These are phyloP conservation scores for Octodon degus DNA, from an alignment of 2,113 vertebrate genomes.

Conservation along the genomic window DNA sequence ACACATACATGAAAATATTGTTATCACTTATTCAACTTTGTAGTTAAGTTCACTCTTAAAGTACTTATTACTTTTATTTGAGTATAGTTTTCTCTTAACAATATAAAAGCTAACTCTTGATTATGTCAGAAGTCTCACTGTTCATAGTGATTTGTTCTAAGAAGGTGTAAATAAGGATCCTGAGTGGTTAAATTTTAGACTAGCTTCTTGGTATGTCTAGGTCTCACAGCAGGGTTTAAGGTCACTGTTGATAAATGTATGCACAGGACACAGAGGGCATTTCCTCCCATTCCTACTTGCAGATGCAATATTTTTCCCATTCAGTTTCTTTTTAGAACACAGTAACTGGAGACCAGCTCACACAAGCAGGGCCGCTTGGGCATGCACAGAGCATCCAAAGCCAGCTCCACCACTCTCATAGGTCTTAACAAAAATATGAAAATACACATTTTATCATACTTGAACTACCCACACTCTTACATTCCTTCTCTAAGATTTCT, in stretches of 20 bases:
- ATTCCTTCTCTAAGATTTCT: neutral
- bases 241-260: neutral
- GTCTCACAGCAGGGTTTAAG: neutral
- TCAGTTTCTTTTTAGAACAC: neutral
- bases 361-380: neutral
- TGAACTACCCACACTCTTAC: neutral
- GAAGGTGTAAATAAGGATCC: neutral
- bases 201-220: neutral
- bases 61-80: neutral
- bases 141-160: neutral
- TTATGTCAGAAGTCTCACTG: neutral
- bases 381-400: neutral
- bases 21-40: neutral
- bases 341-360: neutral
- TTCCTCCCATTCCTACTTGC: neutral
- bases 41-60: neutral
- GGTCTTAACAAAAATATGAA: conserved; percentile 31
- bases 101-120: neutral
- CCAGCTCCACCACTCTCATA: neutral
- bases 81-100: neutral
- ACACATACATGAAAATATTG: neutral
- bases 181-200: neutral
- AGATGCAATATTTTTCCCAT: neutral
- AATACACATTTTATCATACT: neutral
- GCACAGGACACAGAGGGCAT: neutral